Conservation (phyloP, 2,888 invertebrate species). For the Tachystola acroxantha region DNA sequence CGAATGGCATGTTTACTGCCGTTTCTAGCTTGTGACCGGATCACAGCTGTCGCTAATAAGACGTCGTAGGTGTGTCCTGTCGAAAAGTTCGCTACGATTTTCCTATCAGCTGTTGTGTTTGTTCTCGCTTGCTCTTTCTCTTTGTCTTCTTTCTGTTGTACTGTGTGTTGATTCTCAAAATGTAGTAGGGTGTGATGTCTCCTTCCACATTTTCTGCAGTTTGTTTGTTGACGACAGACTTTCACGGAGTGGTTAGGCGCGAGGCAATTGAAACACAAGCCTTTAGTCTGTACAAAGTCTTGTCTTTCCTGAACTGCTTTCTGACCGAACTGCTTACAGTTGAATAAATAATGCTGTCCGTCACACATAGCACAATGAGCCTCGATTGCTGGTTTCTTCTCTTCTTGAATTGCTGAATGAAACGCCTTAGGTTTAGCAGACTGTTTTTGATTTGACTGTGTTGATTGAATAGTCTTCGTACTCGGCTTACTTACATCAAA, state of each 20-base stretch:
- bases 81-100: too few relatives aligned
- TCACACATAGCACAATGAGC: conserved; percentile 13
- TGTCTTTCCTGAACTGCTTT: conserved; percentile 7
- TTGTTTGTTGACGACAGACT: conserved; percentile 10
- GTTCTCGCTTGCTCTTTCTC: not conserved
- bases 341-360: conserved; percentile 10
- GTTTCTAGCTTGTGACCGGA: conserved; percentile 1
- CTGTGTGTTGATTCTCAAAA: conserved; percentile 3
- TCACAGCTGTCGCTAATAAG: conserved; percentile 8
- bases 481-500: too few relatives aligned
- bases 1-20: conserved; percentile 6
- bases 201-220: conserved; percentile 15
- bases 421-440: too few relatives aligned
- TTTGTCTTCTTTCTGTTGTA: too few relatives aligned
- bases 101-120: not conserved
- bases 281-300: conserved; percentile 12
- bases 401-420: too few relatives aligned
- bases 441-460: too few relatives aligned
- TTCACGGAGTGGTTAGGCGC: conserved; percentile 6
- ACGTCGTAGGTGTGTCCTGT: not conserved
- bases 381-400: too few relatives aligned
- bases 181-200: conserved; percentile 18
- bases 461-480: too few relatives aligned
- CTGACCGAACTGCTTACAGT: conserved; percentile 13
- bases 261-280: conserved; percentile 14